Base-by-base conservation (phyloP, 2,888 invertebrate species). In the Neoascia interrupta region DNA sequence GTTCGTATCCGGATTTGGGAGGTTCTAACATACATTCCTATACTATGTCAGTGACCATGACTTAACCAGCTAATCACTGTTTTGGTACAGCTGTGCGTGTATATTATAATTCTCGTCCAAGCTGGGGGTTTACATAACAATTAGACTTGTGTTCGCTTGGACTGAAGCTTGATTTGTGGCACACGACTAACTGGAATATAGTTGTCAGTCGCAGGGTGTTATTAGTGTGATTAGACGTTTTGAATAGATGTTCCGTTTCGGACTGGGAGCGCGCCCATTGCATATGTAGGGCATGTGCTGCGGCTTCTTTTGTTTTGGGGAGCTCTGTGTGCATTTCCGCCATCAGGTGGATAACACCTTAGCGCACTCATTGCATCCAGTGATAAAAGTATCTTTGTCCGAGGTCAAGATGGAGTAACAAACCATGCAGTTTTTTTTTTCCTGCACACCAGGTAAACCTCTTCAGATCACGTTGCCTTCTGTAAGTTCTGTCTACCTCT, bases 341-440 rank as follows among this genome's bases (percentile, higher is more conserved):
- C 61, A 11, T 45, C 53, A 70, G 70, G 61, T 61, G 61, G 10
- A 39, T n/a, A 0, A 37, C 19, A 18, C 4, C 3, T 31, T 31
- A 43, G 31, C 0, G n/a, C 5, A 3, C 8, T 51, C 18, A 21
- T 16, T 31, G 16, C 2, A 45, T 51, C 53, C 61, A 45, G 41
- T 5, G 43, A 26, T 5, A 6, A 4, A 26, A 26, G 4, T 56
- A 5, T 31, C 8, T 43, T 79, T 79, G 73, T 61, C 73, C 45
- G n/a, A 73, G 79, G 79, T 79, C 79, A 73, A 51, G 73, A 79
- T 41, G 60, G 56, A n/a, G n/a, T n/a, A n/a, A n/a, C n/a, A n/a
- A n/a, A n/a, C n/a, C n/a, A n/a, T n/a, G n/a, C n/a, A n/a, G n/a
- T n/a, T n/a, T n/a, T n/a, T n/a, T n/a, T n/a, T n/a, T n/a, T n/a